These are phyloP conservation scores for Monomorium pharaonis DNA, from an alignment of 1,140 invertebrate species.

Conservation along the genomic window DNA sequence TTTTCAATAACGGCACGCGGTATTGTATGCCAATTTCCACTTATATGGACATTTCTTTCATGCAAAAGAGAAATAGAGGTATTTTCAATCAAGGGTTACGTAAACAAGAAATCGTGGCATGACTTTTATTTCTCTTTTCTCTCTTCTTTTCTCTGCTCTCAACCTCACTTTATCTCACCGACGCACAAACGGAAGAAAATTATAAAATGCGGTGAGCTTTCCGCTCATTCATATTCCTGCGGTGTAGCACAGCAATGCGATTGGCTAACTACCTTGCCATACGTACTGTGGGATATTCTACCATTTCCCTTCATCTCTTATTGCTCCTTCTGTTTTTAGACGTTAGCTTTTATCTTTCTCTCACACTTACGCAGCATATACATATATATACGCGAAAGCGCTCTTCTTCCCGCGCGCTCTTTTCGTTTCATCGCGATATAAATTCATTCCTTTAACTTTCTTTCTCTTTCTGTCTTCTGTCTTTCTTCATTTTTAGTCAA, in stretches of 20 bases:
- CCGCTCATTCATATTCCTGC: slow-evolving; percentile 84
- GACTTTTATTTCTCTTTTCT: background rate
- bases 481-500: slow-evolving; percentile 75
- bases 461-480: slow-evolving; percentile 29
- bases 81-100: slow-evolving; percentile 74
- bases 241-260: slow-evolving; percentile 79
- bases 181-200: slow-evolving; percentile 69
- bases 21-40: background rate
- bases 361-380: slow-evolving; percentile 43
- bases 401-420: slow-evolving; percentile 14
- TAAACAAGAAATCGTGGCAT: slow-evolving; percentile 77
- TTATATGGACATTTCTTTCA: slow-evolving; percentile 45
- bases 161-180: background rate
- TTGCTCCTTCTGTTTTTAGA: slow-evolving; percentile 25
- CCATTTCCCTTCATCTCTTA: slow-evolving; percentile 61
- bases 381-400: slow-evolving; percentile 7
- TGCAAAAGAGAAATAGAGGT: slow-evolving; percentile 55
- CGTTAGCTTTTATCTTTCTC: slow-evolving; percentile 41
- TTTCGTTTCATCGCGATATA: slow-evolving; percentile 56
- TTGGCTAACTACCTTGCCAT: slow-evolving; percentile 83
- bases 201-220: slow-evolving; percentile 80
- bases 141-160: background rate
- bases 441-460: slow-evolving; percentile 61
- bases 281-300: slow-evolving; percentile 70
- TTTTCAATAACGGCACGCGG: background rate